Base-by-base conservation (phyloP, 2,797 vertebrate genomes). In the Poecile montanus region DNA sequence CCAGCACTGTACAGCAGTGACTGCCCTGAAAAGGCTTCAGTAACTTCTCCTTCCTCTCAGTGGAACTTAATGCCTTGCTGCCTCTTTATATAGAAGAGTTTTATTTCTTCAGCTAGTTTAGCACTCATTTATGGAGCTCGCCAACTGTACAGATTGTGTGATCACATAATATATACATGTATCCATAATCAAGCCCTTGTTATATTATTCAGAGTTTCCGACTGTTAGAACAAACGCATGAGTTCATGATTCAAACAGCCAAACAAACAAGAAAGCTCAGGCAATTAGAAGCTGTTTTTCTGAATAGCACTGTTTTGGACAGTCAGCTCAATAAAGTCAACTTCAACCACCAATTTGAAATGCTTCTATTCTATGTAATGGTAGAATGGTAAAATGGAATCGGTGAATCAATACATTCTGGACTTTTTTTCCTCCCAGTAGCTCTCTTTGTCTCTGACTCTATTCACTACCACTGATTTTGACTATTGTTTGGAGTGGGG, bases 61-160 rank as follows among this genome's bases (percentile, higher is more conserved):
- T 47, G 63, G 74, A 80, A 87, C 44, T 66, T 81, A 62, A 63
- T 84, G 80, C 11, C 72, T 76, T 75, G 23, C 51, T 0, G 8
- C 63, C 74, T 82, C 50, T 92, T 85, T 76, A 68, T 78, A n/a
- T 3, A 45, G 51, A 22, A 22, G 42, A 65, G 17, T 58, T 89
- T 67, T 63, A 44, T 80, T 94, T 87, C 74, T 91, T 82, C 65
- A 83, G 34, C 65, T 85, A 84, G 32, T 90, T 79, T 74, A 76
- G n/a, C 79, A 19, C 44, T 82, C 65, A 14, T 80, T 93, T 60
- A 63, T 13, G 32, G 77, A 79, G 30, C 60, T 74, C 0, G 4
- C 6, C 47, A 48, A 36, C 27, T 57, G 13, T 26, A 78, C 2
- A 30, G 63, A 66, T 25, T 45, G 67, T 63, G 9, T 48, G 42